Evolutionary conservation across 1,140 invertebrate species (phyloP), one percentile per base, ranked within the genome.

Genomic region (Notospermus geniculatus): DNA sequence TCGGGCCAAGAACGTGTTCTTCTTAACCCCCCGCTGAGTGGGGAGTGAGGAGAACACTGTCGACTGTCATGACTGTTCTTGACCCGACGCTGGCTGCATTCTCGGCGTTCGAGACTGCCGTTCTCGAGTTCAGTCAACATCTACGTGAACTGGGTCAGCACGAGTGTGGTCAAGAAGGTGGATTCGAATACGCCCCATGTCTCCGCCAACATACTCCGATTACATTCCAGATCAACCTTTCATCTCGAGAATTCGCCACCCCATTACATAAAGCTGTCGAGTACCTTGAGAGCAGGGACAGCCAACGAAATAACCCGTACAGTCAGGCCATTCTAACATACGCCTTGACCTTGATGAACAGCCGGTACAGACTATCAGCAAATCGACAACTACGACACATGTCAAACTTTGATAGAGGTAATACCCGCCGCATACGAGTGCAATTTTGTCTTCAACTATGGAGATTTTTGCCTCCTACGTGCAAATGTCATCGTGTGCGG

Each of bases 321-420:
- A 57, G 71, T 13, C 25, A 74, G 0, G 67, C 74, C 13, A 66
- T 76, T 19, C 65, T 67, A 22, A 56, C 74, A 11, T 78, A 76
- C 59, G 73, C 76, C 5, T 53, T 78, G 28, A 67, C 66, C 0
- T 57, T 78, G 55, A 60, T 71, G 11, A 63, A 72, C 36, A 75
- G 70, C 57, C 11, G 22, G 1, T 52, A 32, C 19, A 64, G 58
- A 50, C 22, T 56, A 9, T 39, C 27, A 17, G 60, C 71, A 1
- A 63, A 69, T 46, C 54, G 52, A n/a, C 65, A 65, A 36, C 56
- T 78, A 17, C 60, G 57, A 22, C 17, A 17, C 1, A 30, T 59
- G 53, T 39, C 62, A 5, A n/a, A 25, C 22, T 45, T 25, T 23
- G 39, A 63, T 54, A 19, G 23, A 25, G 62, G 62, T 63, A 54